Evolutionary conservation across 2,888 invertebrate genomes (phyloP), one percentile per base, ranked within the genome.

Genomic region (Leptopterna dolabrata): DNA sequence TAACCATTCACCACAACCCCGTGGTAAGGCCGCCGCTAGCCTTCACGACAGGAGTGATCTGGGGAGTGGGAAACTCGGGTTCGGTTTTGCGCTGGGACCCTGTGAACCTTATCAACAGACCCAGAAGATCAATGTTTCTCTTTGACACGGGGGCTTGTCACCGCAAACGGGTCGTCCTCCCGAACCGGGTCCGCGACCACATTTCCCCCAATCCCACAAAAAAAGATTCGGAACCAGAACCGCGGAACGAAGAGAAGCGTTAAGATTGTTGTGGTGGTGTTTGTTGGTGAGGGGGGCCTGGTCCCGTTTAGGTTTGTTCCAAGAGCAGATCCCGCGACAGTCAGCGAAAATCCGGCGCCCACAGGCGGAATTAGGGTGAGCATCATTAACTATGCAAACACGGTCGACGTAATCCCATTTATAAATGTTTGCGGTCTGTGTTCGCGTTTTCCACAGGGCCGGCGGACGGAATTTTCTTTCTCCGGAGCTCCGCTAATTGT

Each of bases 331-430:
- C 76, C 76, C n/a, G 63, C 63, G 63, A 63, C 63, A 63, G 63
- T 63, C 63, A 63, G 63, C 63, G 63, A 63, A 63, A 63, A 63
- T 63, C 63, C 63, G 24, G 19, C 63, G 19, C 63, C 3, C 63
- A 19, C 63, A 51, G 63, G 63, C 78, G 27, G 81, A 81, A 55
- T 81, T 81, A 30, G 55, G 55, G 81, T 30, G 81, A 55, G 81
- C 81, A 27, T 81, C 81, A 81, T 81, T 81, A 81, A 81, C 81
- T 55, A 81, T 81, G 81, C 81, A 81, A 81, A 81, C 81, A 81
- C 81, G 47, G 51, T 55, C 81, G 30, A 29, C 81, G 81, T 81
- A 81, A 81, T 81, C 81, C 81, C 81, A 81, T 55, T 81, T 81
- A 81, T 81, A 81, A 81, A 81, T 81, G 81, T 47, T 81, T 81